Percentiles rank a stretch among this genome's conserved stretches.
These are phyloP conservation scores for Tetrapedia diversipes DNA, from an alignment of 2,888 invertebrate species.

Conservation along the genomic window DNA sequence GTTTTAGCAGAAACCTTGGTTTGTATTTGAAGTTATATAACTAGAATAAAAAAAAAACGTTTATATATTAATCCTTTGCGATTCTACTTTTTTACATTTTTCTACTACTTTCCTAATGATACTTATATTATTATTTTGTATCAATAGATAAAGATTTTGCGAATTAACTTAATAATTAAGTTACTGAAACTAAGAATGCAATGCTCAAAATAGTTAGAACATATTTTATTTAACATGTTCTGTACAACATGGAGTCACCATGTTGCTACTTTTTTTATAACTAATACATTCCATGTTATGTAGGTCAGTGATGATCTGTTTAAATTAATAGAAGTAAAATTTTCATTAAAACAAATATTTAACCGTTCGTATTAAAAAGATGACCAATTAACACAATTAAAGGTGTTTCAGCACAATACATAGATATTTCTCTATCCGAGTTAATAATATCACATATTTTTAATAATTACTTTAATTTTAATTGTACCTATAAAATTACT, in stretches of 20 bases:
- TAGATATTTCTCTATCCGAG: neutral
- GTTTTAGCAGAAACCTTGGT: neutral
- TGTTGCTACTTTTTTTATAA: too few relatives aligned
- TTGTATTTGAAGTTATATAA: neutral
- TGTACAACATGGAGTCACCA: neutral
- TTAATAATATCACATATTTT: neutral
- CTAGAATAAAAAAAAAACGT: neutral
- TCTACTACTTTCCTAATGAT: neutral
- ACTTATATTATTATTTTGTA: neutral
- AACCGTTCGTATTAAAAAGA: too few relatives aligned
- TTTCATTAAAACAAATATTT: too few relatives aligned
- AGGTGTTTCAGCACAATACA: neutral
- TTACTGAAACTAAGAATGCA: neutral
- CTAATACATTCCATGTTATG: too few relatives aligned
- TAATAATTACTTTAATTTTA: neutral
- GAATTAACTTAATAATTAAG: neutral
- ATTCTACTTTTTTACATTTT: conserved; percentile 3
- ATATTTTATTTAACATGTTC: too few relatives aligned
- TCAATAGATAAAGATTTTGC: too few relatives aligned
- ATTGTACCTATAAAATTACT: neutral
- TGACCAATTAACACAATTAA: neutral
- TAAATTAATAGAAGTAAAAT: too few relatives aligned
- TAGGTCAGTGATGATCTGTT: too few relatives aligned
- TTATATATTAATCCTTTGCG: conserved; percentile 40
- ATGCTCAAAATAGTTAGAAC: neutral